phyloP scores from a whole-genome alignment of 2,113 vertebrate species.

The Petrocephalus microphthalmus region DNA sequence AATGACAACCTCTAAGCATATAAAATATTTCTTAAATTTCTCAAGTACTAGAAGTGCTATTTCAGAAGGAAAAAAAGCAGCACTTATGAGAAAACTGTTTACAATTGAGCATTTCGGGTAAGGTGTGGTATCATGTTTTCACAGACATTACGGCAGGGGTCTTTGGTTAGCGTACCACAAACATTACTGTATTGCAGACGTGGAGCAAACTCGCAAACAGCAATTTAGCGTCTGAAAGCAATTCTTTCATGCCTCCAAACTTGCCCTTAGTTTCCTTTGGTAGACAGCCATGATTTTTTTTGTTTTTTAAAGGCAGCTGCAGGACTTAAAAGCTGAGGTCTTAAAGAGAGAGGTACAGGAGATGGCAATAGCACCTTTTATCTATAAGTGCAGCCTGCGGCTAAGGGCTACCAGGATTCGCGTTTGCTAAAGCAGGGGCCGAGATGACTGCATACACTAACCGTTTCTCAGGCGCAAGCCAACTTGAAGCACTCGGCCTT shows the following conservation, averaged over 20 bases:
- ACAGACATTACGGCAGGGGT: slow-evolving; percentile 4
- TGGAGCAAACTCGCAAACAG: not conserved
- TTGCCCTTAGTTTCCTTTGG: not conserved
- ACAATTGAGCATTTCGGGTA: not conserved
- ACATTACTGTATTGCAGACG: not conserved
- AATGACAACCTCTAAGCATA: not conserved
- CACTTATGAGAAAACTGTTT: slow-evolving; percentile 18
- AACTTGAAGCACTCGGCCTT: not conserved
- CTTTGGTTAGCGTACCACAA: slow-evolving; percentile 45
- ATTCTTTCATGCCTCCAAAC: not conserved
- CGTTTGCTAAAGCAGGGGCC: not conserved
- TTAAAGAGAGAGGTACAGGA: not conserved
- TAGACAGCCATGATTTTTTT: not conserved
- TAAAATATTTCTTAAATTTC: not conserved
- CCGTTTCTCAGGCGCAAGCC: not conserved
- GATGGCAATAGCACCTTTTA: not conserved
- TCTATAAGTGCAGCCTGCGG: not conserved
- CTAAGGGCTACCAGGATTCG: not conserved
- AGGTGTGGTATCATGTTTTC: not conserved
- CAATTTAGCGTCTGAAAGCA: not conserved
- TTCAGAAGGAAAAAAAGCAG: not conserved
- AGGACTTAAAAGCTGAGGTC: not conserved
- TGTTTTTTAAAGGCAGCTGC: not conserved
- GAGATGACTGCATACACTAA: not conserved
- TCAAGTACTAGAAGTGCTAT: slow-evolving; percentile 1